Evolutionary conservation across 64 coral and sea anemone species (phyloP).

Genomic region (Acropora yongei): DNA sequence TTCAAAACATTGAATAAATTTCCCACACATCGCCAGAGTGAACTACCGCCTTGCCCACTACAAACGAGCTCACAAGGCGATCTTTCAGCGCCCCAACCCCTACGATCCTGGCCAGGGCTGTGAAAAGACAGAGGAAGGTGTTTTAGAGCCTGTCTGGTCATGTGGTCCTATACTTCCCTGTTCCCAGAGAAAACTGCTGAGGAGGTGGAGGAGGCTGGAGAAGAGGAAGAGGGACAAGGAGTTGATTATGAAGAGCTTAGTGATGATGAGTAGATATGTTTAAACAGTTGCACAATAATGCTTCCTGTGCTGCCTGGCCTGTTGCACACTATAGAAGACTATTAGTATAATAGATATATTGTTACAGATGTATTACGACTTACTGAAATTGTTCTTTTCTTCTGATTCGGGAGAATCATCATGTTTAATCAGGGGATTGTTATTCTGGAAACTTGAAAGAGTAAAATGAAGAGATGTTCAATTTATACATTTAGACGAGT

Average conservation of each 20-base stretch:
- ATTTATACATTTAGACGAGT: too few relatives aligned
- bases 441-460: too few relatives aligned
- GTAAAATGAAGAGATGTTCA: too few relatives aligned
- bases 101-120: constrained; percentile 35
- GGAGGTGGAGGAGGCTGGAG: not conserved
- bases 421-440: too few relatives aligned
- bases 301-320: not conserved
- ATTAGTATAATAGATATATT: not conserved
- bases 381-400: too few relatives aligned
- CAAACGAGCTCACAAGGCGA: constrained; percentile 29
- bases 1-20: constrained; percentile 17
- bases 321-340: not conserved
- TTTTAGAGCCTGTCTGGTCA: constrained; percentile 60
- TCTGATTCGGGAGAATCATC: too few relatives aligned
- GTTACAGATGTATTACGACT: too few relatives aligned
- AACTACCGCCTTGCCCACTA: constrained; percentile 65
- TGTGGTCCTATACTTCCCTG: constrained; percentile 35
- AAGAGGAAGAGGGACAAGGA: constrained; percentile 36
- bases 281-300: constrained; percentile 1
- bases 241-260: constrained; percentile 43
- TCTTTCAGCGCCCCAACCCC: constrained; percentile 45
- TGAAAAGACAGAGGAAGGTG: constrained; percentile 50
- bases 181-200: not conserved
- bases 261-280: constrained; percentile 34
- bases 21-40: constrained; percentile 57